These are phyloP conservation scores for Diacarnus erythraeanus DNA, from an alignment of 37 sponge, comb jelly and placozoan genomes.

Conservation along the genomic window DNA sequence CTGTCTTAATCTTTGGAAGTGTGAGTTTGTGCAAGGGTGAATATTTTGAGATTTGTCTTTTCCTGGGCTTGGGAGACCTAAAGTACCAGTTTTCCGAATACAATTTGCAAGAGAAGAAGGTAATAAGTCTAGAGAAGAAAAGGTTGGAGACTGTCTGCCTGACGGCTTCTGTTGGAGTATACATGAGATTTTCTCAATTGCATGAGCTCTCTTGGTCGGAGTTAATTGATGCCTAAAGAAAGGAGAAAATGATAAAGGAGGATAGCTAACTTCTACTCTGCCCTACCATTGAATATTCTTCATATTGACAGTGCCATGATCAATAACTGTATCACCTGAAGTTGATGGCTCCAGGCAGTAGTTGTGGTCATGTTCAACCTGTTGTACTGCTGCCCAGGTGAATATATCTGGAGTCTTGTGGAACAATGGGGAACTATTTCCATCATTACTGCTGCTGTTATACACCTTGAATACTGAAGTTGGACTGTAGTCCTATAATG, in stretches of 20 bases:
- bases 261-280: background rate
- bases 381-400: constrained; percentile 39
- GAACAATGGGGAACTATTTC: background rate
- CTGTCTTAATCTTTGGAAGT: background rate
- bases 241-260: background rate
- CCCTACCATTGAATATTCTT: constrained; percentile 41
- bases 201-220: constrained; percentile 25
- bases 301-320: constrained; percentile 44
- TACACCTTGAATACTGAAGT: constrained; percentile 54
- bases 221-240: constrained; percentile 26
- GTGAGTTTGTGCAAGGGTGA: background rate
- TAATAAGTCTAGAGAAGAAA: constrained; percentile 46
- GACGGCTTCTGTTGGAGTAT: constrained; percentile 49
- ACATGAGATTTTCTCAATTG: constrained; percentile 21
- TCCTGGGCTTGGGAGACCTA: no score
- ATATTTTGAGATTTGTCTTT: background rate
- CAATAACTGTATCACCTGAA: constrained; percentile 8
- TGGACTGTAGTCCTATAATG: constrained; percentile 9
- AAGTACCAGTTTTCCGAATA: constrained; percentile 30
- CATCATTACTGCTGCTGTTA: constrained; percentile 34
- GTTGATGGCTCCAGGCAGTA: constrained; percentile 24
- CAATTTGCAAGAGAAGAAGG: constrained; percentile 36
- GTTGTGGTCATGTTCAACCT: constrained; percentile 44
- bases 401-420: constrained; percentile 35
- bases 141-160: constrained; percentile 13